Base-by-base conservation (phyloP, 2,797 vertebrate species). In the Chlorospingus flavigularis region DNA sequence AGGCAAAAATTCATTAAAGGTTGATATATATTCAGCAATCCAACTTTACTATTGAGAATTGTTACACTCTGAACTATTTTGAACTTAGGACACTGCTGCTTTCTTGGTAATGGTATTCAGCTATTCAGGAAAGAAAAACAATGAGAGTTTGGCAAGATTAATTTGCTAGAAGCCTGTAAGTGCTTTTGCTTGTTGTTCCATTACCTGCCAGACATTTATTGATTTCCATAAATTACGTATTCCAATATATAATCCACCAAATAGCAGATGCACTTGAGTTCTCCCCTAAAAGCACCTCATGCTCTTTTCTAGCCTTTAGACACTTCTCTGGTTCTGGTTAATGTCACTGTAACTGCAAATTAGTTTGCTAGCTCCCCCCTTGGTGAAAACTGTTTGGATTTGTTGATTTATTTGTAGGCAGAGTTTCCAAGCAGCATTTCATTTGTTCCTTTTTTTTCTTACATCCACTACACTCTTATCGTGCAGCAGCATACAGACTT, bases 191-290 rank as follows among this genome's bases (percentile, higher is more conserved):
- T 87, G 67, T 2, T 25, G 60, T 95, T 92, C 88, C 86, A 95
- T 95, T 95, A 89, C 61, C 60, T 87, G 76, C 39, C 57, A 93
- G 93, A 87, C 81, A 43, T 74, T 67, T 95, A 95, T 87, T 91
- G 91, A 95, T 92, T 95, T 94, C 57, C 68, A 90, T 92, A 91
- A 92, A 95, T 92, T 90, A 96, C 91, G 88, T 90, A 93, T 79
- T 35, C 45, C n/a, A 65, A 92, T 90, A 84, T 26, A 73, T 78
- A 93, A 85, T 85, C 77, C 71, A 82, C 48, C 28, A 65, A 88
- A 87, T 3, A 79, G 48, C 93, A 92, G 74, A 84, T 66, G 74
- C 74, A 88, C 77, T 95, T 10, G 1, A 95, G 31, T 57, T 86
- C 84, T 82, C 65, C 55, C 63, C 51, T 95, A 91, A 94, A 91